Evolutionary conservation across 2,888 invertebrate genomes (phyloP).

Genomic region (Alloplasta piceator): DNA sequence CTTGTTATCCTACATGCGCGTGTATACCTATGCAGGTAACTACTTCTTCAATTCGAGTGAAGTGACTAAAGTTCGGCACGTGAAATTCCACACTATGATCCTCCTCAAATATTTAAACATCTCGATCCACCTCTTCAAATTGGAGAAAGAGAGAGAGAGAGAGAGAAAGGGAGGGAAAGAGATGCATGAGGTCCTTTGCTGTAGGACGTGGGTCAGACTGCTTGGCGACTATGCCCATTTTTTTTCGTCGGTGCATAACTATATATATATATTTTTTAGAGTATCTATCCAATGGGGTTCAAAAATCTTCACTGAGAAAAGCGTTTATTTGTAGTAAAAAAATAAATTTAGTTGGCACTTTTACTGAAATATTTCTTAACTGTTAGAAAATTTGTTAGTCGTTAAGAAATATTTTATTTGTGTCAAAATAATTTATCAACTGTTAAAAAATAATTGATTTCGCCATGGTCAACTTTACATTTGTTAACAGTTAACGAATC

Average conservation of each 20-base stretch:
- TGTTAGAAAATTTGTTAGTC: too few species aligned
- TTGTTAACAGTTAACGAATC: too few species aligned
- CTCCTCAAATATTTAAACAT: slow-evolving; percentile 64
- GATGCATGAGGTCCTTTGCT: neutral
- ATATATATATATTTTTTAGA: slow-evolving; percentile 23
- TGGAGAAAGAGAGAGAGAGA: slow-evolving; percentile 24
- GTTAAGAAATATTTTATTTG: too few species aligned
- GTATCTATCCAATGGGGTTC: too few species aligned
- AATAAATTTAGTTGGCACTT: too few species aligned
- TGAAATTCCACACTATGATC: slow-evolving; percentile 62
- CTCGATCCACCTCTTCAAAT: slow-evolving; percentile 51
- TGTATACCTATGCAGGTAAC: slow-evolving; percentile 9
- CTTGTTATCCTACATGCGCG: neutral
- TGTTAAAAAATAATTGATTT: too few species aligned
- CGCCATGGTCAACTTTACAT: too few species aligned
- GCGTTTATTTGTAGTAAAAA: too few species aligned
- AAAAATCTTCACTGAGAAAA: too few species aligned
- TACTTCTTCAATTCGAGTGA: slow-evolving; percentile 40
- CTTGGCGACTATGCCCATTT: slow-evolving; percentile 56
- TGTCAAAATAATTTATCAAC: too few species aligned
- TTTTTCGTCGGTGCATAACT: neutral
- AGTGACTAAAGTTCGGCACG: slow-evolving; percentile 28
- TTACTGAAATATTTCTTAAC: too few species aligned
- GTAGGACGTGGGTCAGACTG: slow-evolving; percentile 60
- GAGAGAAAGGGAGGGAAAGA: neutral